A percentile compares a stretch with the other conserved stretches of the same genome.
These are phyloP conservation scores for Diloba caeruleocephala DNA, from an alignment of 2,888 invertebrate species.

Conservation along the genomic window DNA sequence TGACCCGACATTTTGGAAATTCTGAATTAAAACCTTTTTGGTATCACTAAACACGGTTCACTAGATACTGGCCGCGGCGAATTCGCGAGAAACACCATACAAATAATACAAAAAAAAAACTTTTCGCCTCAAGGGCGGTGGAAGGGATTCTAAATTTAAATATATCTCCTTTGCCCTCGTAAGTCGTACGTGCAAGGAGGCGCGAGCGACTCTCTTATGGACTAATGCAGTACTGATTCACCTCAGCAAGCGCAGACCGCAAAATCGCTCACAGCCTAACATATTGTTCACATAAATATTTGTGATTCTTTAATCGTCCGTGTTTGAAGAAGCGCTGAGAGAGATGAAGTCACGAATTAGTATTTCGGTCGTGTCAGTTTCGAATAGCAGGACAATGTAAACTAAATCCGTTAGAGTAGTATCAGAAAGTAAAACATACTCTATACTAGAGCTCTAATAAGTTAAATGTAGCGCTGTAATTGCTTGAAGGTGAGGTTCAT, in stretches of 20 bases:
- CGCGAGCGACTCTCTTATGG: constrained; percentile 86
- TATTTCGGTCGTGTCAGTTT: constrained; percentile 46
- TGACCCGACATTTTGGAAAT: constrained; percentile 73
- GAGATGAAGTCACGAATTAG: constrained; percentile 50
- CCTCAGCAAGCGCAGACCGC: constrained; percentile 76
- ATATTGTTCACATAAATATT: constrained; percentile 84
- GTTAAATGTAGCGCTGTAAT: constrained; percentile 60
- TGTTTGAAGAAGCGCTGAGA: constrained; percentile 47
- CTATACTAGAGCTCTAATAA: constrained; percentile 17
- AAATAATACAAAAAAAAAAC: constrained; percentile 56
- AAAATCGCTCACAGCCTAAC: constrained; percentile 78
- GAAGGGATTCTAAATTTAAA: constrained; percentile 86
- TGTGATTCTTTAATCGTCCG: constrained; percentile 63
- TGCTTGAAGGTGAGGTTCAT: constrained; percentile 62
- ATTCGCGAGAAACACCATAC: constrained; percentile 68
- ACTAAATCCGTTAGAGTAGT: constrained; percentile 15
- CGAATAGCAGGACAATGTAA: constrained; percentile 28
- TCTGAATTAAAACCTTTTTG: constrained; percentile 48
- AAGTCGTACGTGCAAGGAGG: constrained; percentile 70
- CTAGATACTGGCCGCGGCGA: constrained; percentile 69
- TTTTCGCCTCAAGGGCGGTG: constrained; percentile 72
- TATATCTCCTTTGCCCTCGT: constrained; percentile 72
- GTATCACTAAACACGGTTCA: constrained; percentile 60
- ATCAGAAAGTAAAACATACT: constrained; percentile 22
- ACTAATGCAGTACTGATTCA: constrained; percentile 87